These are phyloP conservation scores for Cossypha dichroa DNA, from an alignment of 2,797 vertebrate species.

Conservation along the genomic window DNA sequence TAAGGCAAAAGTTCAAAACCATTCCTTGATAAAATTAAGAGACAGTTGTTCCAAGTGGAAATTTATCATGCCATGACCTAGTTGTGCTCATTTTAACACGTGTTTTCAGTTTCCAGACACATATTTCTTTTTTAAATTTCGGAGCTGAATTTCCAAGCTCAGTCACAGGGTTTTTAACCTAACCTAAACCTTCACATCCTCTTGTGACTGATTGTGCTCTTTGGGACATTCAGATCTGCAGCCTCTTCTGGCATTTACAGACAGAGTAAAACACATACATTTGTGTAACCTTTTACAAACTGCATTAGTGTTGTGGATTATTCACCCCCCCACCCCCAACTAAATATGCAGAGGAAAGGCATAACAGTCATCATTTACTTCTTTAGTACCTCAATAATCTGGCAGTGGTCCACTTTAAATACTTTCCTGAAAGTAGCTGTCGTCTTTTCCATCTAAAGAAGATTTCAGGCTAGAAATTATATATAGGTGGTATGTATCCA, in stretches of 20 bases:
- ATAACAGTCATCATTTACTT: background rate
- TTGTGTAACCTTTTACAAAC: background rate
- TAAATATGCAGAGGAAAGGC: background rate
- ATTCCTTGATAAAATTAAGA: background rate
- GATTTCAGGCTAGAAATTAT: background rate
- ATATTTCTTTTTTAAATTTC: background rate
- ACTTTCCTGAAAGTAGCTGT: background rate
- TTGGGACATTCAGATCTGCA: background rate
- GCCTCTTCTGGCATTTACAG: background rate
- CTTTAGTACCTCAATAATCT: background rate
- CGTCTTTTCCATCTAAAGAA: background rate
- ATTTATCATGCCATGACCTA: background rate
- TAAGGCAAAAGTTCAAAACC: background rate
- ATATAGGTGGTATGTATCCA: background rate
- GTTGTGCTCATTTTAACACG: background rate
- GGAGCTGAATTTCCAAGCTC: background rate
- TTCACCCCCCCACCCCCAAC: background rate
- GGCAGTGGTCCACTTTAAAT: background rate
- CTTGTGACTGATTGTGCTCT: background rate
- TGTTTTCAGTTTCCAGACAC: background rate
- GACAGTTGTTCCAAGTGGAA: background rate
- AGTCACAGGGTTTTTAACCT: background rate
- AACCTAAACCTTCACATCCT: background rate
- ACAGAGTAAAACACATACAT: fast-evolving
- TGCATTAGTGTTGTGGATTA: background rate